These are phyloP conservation scores for Cephus runcator DNA, from an alignment of 2,888 invertebrate genomes.

Conservation along the genomic window DNA sequence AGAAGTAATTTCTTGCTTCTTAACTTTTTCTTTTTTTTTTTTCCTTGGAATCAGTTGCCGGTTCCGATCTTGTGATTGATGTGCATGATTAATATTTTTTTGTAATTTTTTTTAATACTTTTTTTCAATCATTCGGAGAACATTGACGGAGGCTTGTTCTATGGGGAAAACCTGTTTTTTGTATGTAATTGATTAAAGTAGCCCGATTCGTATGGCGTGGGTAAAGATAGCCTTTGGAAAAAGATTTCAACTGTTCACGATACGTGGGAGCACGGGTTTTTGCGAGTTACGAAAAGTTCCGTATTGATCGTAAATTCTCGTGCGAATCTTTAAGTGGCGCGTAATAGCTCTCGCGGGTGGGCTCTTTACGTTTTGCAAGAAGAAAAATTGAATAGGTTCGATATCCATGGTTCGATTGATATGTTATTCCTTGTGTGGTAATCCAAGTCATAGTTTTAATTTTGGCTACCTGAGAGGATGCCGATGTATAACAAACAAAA, in stretches of 20 bases:
- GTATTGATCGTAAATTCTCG: neutral
- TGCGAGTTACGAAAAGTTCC: neutral
- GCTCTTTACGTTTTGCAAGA: neutral
- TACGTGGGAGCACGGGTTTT: neutral
- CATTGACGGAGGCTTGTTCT: neutral
- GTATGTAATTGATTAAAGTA: neutral
- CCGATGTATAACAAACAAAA: neutral
- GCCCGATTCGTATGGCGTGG: neutral
- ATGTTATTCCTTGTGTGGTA: neutral
- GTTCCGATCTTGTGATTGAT: neutral
- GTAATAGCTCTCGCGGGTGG: neutral
- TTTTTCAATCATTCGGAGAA: neutral
- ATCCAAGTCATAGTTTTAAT: neutral
- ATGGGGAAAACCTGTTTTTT: neutral
- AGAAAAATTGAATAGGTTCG: neutral
- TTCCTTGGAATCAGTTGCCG: neutral
- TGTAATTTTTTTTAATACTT: neutral
- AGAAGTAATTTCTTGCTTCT: neutral
- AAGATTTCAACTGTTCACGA: neutral
- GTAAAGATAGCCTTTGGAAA: neutral
- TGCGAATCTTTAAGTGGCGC: neutral
- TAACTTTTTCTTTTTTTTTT: neutral
- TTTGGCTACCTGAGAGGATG: neutral
- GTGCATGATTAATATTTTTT: neutral
- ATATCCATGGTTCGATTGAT: neutral